Base-by-base conservation (phyloP, 2,888 invertebrate species). In the Heliothis peltigera region DNA sequence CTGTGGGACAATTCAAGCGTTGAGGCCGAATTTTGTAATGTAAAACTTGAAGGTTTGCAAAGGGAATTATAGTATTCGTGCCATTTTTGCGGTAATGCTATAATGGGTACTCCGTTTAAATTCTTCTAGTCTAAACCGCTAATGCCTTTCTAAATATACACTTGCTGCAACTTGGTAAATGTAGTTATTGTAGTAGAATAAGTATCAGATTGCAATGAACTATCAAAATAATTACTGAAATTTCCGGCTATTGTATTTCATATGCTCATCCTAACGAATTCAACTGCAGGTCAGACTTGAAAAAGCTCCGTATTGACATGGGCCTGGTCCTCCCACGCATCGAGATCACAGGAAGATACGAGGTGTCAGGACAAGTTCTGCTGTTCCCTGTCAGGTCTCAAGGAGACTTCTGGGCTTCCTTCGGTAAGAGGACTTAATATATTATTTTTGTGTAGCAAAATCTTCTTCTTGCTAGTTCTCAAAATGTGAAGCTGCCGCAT, bases 331-430 rank as follows among this genome's bases (percentile, higher is more conserved):
- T 97, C 32, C 97, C 97, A 0, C 96, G 96, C 67, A 96, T 97
- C 64, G 97, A 97, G 87, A 96, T 97, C 63, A 96, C 96, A 3
- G 98, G 98, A 46, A 96, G 95, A 74, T 98, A 98, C 87, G 97
- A 97, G 82, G 97, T 97, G 0, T 96, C 96, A 0, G 97, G 98
- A 19, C 97, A 97, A 82, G 97, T 98, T 35, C 92, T 98, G 18
- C 94, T 97, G 18, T 97, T 98, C 85, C 97, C 97, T 0, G 97
- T 98, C 17, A 95, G 97, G 69, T 97, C 97, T 4, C 96, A 96
- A 81, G 98, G 98, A 21, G 96, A 97, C 81, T 98, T 98, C 89
- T 97, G 97, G 97, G 97, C 97, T 12, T 95, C 96, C 55, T 97
- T 97, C 83, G 95, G 97, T 97, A 92, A 96, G 96, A 93, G 22